phyloP scores from a whole-genome alignment of 2,797 vertebrate genomes.

The Gallinago nigripennis region DNA sequence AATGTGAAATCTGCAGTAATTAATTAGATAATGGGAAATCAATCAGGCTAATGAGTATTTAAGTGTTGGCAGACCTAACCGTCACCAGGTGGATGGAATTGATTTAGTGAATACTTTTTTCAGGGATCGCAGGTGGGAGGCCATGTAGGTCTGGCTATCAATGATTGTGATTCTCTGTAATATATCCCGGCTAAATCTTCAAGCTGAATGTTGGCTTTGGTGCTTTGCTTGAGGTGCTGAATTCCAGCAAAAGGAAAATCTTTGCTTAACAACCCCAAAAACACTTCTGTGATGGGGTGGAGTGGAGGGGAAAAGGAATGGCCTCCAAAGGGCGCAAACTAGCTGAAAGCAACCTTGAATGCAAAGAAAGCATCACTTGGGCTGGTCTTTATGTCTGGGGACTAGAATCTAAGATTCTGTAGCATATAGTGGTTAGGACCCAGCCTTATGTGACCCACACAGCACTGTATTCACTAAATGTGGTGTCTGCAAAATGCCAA shows the following conservation, averaged over 20 bases:
- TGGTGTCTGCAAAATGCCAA: not conserved
- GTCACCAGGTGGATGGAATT: not conserved
- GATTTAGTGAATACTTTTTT: not conserved
- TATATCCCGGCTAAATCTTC: not conserved
- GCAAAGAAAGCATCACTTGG: not conserved
- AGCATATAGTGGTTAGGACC: not conserved
- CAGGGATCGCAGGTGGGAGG: not conserved
- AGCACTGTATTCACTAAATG: not conserved
- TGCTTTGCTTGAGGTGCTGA: not conserved
- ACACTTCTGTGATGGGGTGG: not conserved
- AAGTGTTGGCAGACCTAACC: not conserved
- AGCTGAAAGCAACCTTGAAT: not conserved
- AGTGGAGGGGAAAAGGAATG: not conserved
- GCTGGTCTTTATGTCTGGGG: not conserved
- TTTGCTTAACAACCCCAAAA: not conserved
- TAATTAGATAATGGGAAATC: slow-evolving; percentile 36
- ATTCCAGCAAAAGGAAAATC: not conserved
- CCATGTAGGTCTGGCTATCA: not conserved
- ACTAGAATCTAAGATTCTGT: not conserved
- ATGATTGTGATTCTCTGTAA: not conserved
- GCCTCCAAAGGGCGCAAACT: not conserved
- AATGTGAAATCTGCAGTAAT: slow-evolving; percentile 10
- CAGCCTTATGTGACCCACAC: not conserved
- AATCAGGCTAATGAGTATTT: not conserved
- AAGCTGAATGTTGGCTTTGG: not conserved